phyloP scores from a whole-genome alignment of 2,797 vertebrate species.

The Micrastur ruficollis region DNA sequence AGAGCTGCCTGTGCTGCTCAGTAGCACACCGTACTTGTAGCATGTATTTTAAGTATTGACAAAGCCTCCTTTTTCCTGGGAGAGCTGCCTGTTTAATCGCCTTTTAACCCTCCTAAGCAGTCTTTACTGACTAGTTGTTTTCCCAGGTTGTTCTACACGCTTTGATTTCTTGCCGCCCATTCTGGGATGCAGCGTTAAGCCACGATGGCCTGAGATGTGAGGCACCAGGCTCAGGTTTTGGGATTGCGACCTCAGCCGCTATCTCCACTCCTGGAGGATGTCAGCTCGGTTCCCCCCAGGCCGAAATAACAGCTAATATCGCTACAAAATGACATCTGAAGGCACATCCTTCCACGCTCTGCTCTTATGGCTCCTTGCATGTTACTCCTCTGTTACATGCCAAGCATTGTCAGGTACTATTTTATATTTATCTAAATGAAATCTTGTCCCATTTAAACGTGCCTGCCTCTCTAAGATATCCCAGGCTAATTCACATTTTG shows the following conservation, averaged over 20 bases:
- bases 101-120: not conserved
- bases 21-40: not conserved
- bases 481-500: conserved; percentile 17
- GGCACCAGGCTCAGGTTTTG: not conserved
- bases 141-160: not conserved
- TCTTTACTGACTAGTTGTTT: not conserved
- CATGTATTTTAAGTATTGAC: not conserved
- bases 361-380: not conserved
- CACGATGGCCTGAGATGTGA: not conserved
- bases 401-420: not conserved
- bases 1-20: not conserved
- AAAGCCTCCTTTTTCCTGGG: not conserved
- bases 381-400: not conserved
- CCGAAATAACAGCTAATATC: not conserved
- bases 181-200: not conserved
- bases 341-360: not conserved
- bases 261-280: not conserved
- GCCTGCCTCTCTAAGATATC: not conserved
- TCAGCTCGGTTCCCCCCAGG: not conserved
- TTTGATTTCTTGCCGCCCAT: not conserved
- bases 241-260: not conserved
- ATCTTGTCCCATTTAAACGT: conserved; percentile 6
- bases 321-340: not conserved
- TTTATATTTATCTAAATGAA: conserved; percentile 43
- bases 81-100: not conserved